Conservation (phyloP, 2,113 vertebrate species). For the Pseudorhombus dupliciocellatus region DNA sequence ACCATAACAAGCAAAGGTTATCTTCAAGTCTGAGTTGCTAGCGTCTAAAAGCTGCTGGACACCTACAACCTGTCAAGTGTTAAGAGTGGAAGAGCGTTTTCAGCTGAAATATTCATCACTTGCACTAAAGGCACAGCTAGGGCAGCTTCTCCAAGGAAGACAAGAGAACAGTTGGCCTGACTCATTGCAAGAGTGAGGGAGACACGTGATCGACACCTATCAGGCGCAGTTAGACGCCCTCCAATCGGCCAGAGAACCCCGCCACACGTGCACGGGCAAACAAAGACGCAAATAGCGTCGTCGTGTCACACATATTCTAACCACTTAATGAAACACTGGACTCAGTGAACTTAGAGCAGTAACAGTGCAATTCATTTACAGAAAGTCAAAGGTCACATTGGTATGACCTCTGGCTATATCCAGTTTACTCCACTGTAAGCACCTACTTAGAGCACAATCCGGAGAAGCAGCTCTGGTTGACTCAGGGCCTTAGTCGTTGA, state of each 20-base stretch:
- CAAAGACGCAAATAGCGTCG: constrained; percentile 16
- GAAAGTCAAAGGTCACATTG: constrained; percentile 57
- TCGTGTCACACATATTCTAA: constrained; percentile 16
- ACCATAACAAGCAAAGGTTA: constrained; percentile 35
- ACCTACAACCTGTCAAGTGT: constrained; percentile 52
- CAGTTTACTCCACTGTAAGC: constrained; percentile 42
- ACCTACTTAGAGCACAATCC: constrained; percentile 48
- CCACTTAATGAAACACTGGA: constrained; percentile 5
- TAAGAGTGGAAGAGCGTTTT: constrained; percentile 51
- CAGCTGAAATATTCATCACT: constrained; percentile 61
- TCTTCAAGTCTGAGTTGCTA: constrained; percentile 43
- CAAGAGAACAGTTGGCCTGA: not conserved
- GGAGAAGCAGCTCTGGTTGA: constrained; percentile 45
- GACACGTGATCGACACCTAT: constrained; percentile 59
- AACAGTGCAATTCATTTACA: constrained; percentile 23
- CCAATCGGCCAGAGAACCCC: constrained; percentile 13
- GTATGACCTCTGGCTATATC: constrained; percentile 36
- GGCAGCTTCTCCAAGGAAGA: constrained; percentile 24
- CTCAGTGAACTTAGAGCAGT: constrained; percentile 9
- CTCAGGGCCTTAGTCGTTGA: constrained; percentile 51
- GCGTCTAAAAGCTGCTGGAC: constrained; percentile 46
- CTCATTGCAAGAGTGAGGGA: constrained; percentile 24
- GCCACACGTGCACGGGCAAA: constrained; percentile 12
- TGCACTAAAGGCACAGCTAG: constrained; percentile 31
- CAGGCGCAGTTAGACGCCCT: constrained; percentile 30